Base-by-base conservation (phyloP, 2,113 vertebrate genomes). In the Xiphias gladius region DNA sequence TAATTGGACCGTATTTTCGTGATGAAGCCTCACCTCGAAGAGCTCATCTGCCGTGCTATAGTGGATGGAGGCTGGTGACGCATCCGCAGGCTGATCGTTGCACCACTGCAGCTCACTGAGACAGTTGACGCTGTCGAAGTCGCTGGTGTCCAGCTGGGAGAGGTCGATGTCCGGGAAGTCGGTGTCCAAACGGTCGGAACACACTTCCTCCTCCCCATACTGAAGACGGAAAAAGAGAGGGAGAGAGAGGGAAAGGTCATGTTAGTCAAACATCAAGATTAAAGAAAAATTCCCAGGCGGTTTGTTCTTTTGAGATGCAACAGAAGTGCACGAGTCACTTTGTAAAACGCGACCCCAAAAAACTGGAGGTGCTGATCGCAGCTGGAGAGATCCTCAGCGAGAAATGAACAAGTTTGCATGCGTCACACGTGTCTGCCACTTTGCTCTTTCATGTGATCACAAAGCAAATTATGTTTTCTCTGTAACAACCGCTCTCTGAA, bases 101-200 rank as follows among this genome's bases (percentile, higher is more conserved):
- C 96, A 97, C 98, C 98, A 99, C 85, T 95, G 97, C 80, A 99
- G 95, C 94, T 99, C 98, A 24, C 94, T 95, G 78, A 99, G 97
- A 93, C 97, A 97, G 93, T 96, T 91, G 82, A 96, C 96, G 0
- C 97, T 97, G 95, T 99, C 98, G 2, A 99, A 98, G 94, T 99
- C 98, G 0, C 96, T 93, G 90, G 96, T 91, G 46, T 99, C 98
- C 96, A 99, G 95, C 96, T 98, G 98, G 76, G 97, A 99, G 59
- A 99, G 95, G 95, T 99, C 98, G 17, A 99, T 97, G 96, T 99
- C 98, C 0, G 97, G 96, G 89, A 99, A 98, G 90, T 99, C 97
- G 0, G 97, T 95, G 71, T 97, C 98, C 90, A 99, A 94, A 28
- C 97, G 97, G 91, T 98, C 98, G 76, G 97, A 97, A 26, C 96